phyloP scores from a whole-genome alignment of 2,888 invertebrate genomes.

The Chrysomela aeneicollis region DNA sequence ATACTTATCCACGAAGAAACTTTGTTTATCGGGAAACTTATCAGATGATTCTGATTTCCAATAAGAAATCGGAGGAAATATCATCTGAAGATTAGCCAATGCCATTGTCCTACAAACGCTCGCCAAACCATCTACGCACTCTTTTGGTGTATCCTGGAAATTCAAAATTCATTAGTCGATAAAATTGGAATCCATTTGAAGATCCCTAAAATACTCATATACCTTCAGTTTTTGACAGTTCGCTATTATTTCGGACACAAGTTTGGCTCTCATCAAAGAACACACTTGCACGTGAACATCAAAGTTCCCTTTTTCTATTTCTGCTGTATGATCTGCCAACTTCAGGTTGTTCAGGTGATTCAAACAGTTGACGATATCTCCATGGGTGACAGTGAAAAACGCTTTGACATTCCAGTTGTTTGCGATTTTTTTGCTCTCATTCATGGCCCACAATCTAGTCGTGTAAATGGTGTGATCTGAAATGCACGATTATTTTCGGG shows the following conservation, averaged over 20 bases:
- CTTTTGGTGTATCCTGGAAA: conserved; percentile 74
- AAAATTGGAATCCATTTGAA: no score
- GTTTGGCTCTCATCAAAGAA: conserved; percentile 80
- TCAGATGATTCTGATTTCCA: conserved; percentile 66
- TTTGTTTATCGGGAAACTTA: conserved; percentile 62
- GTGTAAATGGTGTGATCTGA: conserved; percentile 83
- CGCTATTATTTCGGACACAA: conserved; percentile 79
- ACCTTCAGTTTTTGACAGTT: conserved; percentile 81
- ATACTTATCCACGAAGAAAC: conserved; percentile 76
- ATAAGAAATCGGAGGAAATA: conserved; percentile 75
- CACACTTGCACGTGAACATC: conserved; percentile 83
- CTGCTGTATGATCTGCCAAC: conserved; percentile 68
- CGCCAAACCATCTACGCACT: conserved; percentile 76
- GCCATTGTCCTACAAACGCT: conserved; percentile 79
- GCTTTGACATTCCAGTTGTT: conserved; percentile 79
- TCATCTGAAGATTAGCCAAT: conserved; percentile 82
- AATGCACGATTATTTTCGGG: conserved; percentile 22
- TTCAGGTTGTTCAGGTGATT: conserved; percentile 66
- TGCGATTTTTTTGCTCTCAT: conserved; percentile 75
- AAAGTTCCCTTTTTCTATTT: conserved; percentile 64
- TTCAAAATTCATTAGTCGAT: no score
- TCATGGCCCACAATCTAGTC: conserved; percentile 78
- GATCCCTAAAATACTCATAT: conserved; percentile 6
- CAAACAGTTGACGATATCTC: conserved; percentile 71
- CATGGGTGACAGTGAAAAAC: conserved; percentile 74